Evolutionary conservation across 2,888 invertebrate species (phyloP).

Genomic region (Dryocosmus kuriphilus): DNA sequence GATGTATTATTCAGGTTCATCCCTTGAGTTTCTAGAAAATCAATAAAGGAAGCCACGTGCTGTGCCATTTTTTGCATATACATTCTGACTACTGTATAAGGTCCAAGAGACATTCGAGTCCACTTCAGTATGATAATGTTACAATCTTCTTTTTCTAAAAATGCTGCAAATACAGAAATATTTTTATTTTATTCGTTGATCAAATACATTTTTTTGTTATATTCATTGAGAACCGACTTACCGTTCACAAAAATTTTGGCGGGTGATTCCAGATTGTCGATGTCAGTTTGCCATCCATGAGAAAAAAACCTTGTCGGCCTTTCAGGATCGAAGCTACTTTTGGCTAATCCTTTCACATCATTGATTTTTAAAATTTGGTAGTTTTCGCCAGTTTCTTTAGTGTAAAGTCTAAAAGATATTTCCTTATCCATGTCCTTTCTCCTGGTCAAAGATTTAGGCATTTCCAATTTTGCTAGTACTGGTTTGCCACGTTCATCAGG

Average conservation of each 20-base stretch:
- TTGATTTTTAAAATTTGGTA: slow-evolving; percentile 40
- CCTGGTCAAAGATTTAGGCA: background rate
- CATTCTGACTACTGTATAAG: slow-evolving; percentile 53
- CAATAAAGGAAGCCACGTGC: slow-evolving; percentile 58
- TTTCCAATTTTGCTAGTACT: background rate
- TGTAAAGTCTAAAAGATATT: slow-evolving; percentile 36
- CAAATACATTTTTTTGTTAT: background rate
- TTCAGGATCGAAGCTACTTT: slow-evolving; percentile 55
- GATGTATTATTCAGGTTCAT: slow-evolving; percentile 51
- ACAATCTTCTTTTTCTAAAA: slow-evolving; percentile 57
- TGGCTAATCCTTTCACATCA: slow-evolving; percentile 49
- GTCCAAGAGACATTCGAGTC: slow-evolving; percentile 55
- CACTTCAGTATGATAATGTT: slow-evolving; percentile 67
- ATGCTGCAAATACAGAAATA: slow-evolving; percentile 40
- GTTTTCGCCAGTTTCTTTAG: slow-evolving; percentile 15
- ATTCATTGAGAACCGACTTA: slow-evolving; percentile 43
- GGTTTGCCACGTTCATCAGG: background rate
- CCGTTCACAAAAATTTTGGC: slow-evolving; percentile 61
- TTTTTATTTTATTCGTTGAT: too few species aligned
- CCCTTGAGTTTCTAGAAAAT: slow-evolving; percentile 59
- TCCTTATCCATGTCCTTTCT: slow-evolving; percentile 31
- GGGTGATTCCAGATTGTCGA: slow-evolving; percentile 41
- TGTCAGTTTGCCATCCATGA: slow-evolving; percentile 65
- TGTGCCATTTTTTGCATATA: slow-evolving; percentile 57
- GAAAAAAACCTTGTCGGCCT: slow-evolving; percentile 63